A percentile compares a stretch with the other conserved stretches of the same genome.
These are phyloP conservation scores for Zenarchopterus dispar DNA, from an alignment of 2,797 vertebrate genomes.

Conservation along the genomic window DNA sequence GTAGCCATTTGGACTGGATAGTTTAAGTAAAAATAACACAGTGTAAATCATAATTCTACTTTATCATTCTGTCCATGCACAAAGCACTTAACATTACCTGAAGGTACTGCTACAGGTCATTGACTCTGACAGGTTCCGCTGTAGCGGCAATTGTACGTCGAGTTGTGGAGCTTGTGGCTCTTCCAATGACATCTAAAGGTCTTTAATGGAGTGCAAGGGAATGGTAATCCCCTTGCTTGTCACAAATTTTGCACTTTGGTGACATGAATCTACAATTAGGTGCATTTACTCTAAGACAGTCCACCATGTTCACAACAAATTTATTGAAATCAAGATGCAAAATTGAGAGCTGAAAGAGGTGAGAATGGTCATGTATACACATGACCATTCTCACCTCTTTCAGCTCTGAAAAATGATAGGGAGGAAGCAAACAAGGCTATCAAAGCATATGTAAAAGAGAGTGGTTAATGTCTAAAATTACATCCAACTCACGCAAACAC, in stretches of 20 bases:
- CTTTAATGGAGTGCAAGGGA: conserved; percentile 2
- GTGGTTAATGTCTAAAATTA: conserved; percentile 56
- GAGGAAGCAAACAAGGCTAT: conserved; percentile 24
- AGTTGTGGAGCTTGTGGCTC: not conserved
- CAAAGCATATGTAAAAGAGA: conserved; percentile 49
- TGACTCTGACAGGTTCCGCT: not conserved
- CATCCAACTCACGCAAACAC: conserved; percentile 31
- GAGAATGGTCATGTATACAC: conserved; percentile 6
- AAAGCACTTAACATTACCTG: conserved; percentile 10
- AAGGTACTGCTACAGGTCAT: conserved; percentile 6
- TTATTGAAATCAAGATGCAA: not conserved
- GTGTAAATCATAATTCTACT: not conserved
- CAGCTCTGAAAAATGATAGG: conserved; percentile 30
- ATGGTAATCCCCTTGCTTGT: not conserved
- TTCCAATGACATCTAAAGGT: conserved; percentile 4
- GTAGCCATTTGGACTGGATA: not conserved
- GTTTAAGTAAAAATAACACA: not conserved
- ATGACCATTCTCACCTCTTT: too few relatives aligned
- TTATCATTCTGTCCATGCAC: conserved; percentile 4
- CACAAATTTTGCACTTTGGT: conserved; percentile 4
- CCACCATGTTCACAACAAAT: conserved; percentile 1
- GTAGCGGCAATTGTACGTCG: not conserved
- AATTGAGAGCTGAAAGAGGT: conserved; percentile 3
- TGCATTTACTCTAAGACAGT: not conserved
- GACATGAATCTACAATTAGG: not conserved